Percentiles rank a stretch among this genome's conserved stretches.
Evolutionary conservation across 2,888 invertebrate genomes (phyloP).

Genomic region (Orthosia cruda): DNA sequence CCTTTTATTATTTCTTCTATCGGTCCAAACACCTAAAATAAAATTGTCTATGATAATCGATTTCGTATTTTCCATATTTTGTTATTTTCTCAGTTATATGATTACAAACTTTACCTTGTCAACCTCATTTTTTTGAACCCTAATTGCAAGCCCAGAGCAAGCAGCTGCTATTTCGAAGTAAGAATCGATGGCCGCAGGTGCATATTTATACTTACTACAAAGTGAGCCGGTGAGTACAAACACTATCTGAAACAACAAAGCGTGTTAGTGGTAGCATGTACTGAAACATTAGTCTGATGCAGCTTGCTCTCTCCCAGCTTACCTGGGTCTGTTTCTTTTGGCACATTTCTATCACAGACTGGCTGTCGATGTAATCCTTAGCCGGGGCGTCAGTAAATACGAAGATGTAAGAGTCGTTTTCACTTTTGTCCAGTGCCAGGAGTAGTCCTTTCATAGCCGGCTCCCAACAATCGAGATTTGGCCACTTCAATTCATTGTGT

Average conservation of each 20-base stretch:
- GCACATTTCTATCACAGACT: slow-evolving; percentile 63
- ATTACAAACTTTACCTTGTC: slow-evolving; percentile 36
- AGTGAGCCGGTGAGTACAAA: slow-evolving; percentile 56
- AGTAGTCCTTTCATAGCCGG: slow-evolving; percentile 67
- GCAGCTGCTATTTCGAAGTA: slow-evolving; percentile 60
- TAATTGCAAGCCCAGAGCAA: slow-evolving; percentile 46
- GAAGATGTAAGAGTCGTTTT: slow-evolving; percentile 45
- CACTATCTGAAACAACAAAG: slow-evolving; percentile 37
- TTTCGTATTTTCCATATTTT: too few species aligned
- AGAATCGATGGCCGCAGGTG: slow-evolving; percentile 17
- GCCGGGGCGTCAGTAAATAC: slow-evolving; percentile 71
- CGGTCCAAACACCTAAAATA: slow-evolving; percentile 50
- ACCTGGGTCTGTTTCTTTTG: slow-evolving; percentile 71
- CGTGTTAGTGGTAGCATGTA: too few species aligned
- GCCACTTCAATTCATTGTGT: too few species aligned
- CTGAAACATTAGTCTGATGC: too few species aligned
- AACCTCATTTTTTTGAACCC: slow-evolving; percentile 24
- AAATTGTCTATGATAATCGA: background rate
- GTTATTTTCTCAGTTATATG: too few species aligned
- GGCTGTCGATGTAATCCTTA: slow-evolving; percentile 56
- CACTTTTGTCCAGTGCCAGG: slow-evolving; percentile 65
- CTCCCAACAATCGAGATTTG: slow-evolving; percentile 66
- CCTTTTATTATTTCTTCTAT: slow-evolving; percentile 55
- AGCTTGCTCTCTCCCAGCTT: slow-evolving; percentile 5
- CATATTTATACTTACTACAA: background rate